phyloP scores from a whole-genome alignment of 1,140 invertebrate genomes.

The Danaus melanippus region DNA sequence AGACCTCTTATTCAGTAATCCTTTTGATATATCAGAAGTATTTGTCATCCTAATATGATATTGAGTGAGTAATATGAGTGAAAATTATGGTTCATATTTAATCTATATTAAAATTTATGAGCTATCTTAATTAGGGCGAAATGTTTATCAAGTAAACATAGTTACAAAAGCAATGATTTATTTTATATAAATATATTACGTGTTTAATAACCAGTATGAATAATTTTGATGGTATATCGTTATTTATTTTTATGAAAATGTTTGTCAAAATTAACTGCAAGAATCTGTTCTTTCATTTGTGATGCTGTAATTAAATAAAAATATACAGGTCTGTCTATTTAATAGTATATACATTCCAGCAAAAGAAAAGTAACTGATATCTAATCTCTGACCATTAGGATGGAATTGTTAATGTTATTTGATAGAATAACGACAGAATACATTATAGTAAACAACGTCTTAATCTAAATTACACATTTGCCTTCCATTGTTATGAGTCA shows the following conservation, averaged over 20 bases:
- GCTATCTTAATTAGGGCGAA: constrained; percentile 9
- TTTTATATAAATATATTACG: too few relatives aligned
- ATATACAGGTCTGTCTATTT: too few relatives aligned
- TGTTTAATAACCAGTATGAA: neutral
- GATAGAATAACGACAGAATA: constrained; percentile 30
- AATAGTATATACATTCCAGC: too few relatives aligned
- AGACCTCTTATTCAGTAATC: constrained; percentile 41
- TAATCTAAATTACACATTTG: constrained; percentile 33
- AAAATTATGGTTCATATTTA: constrained; percentile 19
- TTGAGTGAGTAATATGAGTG: constrained; percentile 42
- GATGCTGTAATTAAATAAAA: neutral
- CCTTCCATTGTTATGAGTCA: constrained; percentile 26
- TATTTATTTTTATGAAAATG: neutral
- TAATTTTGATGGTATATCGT: constrained; percentile 2
- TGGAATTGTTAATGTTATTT: constrained; percentile 16
- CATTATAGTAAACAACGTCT: constrained; percentile 29
- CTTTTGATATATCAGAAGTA: constrained; percentile 54
- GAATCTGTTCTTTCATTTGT: constrained; percentile 2
- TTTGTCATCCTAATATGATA: constrained; percentile 26
- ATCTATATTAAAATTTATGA: constrained; percentile 14
- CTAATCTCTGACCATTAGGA: constrained; percentile 19
- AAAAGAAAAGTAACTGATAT: constrained; percentile 8
- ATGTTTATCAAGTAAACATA: constrained; percentile 17
- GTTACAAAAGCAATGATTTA: too few relatives aligned
- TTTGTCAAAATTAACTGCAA: neutral